A percentile compares a stretch with the other conserved stretches of the same genome.
Conservation (phyloP, 53 echinoderm and acorn worm genomes). For the Patiria pectinifera region DNA sequence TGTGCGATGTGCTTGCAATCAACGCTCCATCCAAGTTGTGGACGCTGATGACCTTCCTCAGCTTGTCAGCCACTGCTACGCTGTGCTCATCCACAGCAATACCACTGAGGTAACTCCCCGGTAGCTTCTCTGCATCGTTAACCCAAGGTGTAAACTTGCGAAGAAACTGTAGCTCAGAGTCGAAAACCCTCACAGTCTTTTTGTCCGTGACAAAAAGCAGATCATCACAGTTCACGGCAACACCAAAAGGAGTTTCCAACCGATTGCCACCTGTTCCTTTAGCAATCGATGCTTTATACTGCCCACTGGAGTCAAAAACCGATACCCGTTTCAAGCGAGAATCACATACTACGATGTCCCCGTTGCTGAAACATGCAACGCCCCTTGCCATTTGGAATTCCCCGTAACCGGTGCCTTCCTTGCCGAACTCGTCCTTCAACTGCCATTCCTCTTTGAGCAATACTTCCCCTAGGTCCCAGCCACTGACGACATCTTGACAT, state of each 20-base stretch:
- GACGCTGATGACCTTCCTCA: background rate
- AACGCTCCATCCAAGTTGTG: too few relatives aligned
- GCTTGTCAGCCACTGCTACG: background rate
- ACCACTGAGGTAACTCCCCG: background rate
- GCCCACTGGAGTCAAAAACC: background rate
- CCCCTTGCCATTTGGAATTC: background rate
- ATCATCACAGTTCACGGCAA: too few relatives aligned
- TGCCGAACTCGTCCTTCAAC: too few relatives aligned
- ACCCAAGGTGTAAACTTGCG: background rate
- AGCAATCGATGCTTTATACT: background rate
- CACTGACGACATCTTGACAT: background rate
- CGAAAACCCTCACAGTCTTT: background rate
- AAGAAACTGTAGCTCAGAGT: too few relatives aligned
- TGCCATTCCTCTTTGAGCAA: background rate
- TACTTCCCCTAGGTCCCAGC: background rate
- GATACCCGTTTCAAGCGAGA: background rate
- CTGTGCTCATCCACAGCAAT: too few relatives aligned
- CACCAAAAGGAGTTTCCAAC: too few relatives aligned
- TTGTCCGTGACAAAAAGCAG: background rate
- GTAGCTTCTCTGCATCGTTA: background rate
- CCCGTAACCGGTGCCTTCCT: too few relatives aligned
- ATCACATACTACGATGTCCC: conserved; percentile 1
- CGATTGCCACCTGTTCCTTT: background rate
- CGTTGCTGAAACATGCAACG: conserved; percentile 30
- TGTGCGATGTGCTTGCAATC: background rate